These are phyloP conservation scores for Pelvicachromis taeniatus DNA, from an alignment of 2,113 vertebrate genomes.

Conservation along the genomic window DNA sequence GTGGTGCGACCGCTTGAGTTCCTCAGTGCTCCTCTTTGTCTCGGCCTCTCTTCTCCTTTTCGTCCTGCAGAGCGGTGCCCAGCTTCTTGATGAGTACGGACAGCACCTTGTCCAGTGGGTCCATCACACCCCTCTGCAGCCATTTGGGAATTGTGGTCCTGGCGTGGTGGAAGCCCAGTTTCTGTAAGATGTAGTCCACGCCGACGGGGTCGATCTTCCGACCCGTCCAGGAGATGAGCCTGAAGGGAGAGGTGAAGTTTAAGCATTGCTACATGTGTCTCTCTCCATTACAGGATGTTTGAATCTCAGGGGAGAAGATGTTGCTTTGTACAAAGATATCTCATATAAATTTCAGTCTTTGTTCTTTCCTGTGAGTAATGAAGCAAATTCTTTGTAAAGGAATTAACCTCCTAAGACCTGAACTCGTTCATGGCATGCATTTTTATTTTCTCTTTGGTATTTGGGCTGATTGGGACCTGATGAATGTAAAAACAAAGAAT, in stretches of 20 bases:
- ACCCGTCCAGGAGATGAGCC: slow-evolving; percentile 98
- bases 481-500: no score
- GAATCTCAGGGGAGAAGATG: neutral
- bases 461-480: no score
- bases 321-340: neutral
- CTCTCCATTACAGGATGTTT: neutral
- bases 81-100: slow-evolving; percentile 97
- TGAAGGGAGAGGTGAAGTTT: slow-evolving; percentile 32
- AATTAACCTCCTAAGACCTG: no score
- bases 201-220: slow-evolving; percentile 97
- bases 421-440: no score
- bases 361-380: neutral
- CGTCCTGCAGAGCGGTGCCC: slow-evolving; percentile 91
- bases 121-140: slow-evolving; percentile 99
- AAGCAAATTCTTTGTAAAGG: neutral
- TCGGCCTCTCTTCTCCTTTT: slow-evolving; percentile 91
- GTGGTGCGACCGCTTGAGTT: neutral
- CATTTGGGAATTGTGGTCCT: slow-evolving; percentile 99
- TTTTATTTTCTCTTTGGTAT: no score
- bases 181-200: slow-evolving; percentile 98
- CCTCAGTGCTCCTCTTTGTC: slow-evolving; percentile 91
- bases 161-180: slow-evolving; percentile 97
- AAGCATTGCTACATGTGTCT: neutral
- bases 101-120: slow-evolving; percentile 95
- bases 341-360: neutral